Evolutionary conservation across 2,797 vertebrate species (phyloP), one percentile per base, ranked within the genome.

Genomic region (Lateolabrax maculatus): DNA sequence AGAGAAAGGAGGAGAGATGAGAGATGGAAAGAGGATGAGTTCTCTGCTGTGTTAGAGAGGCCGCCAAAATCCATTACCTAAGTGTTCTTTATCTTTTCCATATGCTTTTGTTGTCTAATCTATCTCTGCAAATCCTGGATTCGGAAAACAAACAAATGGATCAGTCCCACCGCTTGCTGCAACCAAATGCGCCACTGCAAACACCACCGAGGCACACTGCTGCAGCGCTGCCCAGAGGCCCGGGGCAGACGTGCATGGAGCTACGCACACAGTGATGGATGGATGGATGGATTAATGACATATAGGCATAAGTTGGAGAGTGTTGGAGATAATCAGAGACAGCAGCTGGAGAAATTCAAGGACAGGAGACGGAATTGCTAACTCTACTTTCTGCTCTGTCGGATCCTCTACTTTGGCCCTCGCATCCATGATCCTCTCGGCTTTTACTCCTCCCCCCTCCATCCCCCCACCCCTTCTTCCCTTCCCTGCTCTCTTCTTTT

Each of bases 21-120:
- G 77, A 78, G 80, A 75, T 80, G 75, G 83, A 92, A 93, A 94
- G 94, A 92, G 92, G 90, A 94, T 94, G 91, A 92, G 89, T 93
- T 84, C 75, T 92, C 57, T 29, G 52, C 82, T 76, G 80, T 81
- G 83, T 87, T 87, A 85, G 92, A 92, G 83, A 92, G 90, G 83
- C 87, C 0, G 8, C 89, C 84, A 95, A 95, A 97, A 94, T 93
- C 95, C 95, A 95, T 96, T 97, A 96, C 90, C 51, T 95, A 95
- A 96, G 95, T 95, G 91, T 95, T 90, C 90, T 95, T 95, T 95
- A 95, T 94, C 94, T 83, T 31, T 81, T 68, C 94, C 94, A 95
- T 94, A 95, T 95, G 95, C 94, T 96, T 96, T 95, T 95, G 95
- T 94, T 87, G 89, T 92, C 80, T 96, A 95, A 97, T 97, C 96